Evolutionary conservation across 2,888 invertebrate species (phyloP), one percentile per base, ranked within the genome.

Genomic region (Noctua comes): DNA sequence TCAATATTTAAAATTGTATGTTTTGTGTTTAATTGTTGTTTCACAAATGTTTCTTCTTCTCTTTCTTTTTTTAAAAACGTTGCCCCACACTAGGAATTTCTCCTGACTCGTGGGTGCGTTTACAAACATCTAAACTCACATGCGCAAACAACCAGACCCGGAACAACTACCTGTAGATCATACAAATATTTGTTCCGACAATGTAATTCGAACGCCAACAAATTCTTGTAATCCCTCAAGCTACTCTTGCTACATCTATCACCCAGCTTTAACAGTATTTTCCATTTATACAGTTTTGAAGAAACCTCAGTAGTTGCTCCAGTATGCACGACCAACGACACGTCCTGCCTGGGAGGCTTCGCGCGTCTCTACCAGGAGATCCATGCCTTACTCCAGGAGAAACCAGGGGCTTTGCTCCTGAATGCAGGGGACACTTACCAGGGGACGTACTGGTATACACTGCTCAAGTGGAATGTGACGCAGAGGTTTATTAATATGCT

Each of bases 381-480:
- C 11, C 95, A 95, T 24, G 90, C 95, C 13, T 93, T 97, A 43
- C 92, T 96, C 59, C 91, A 92, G 3, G 92, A 94, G 71, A 97
- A 97, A 84, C 96, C 97, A 1, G 96, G 97, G 77, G 97, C 98
- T 0, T 92, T 99, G 6, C 97, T 98, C 54, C 92, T 99, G 77
- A 98, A 98, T 91, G 98, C 98, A 0, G 99, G 99, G 0, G 99
- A 99, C 92, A 98, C 98, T 88, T 99, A 97, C 91, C 98, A 98
- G 92, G 99, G 99, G 0, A 98, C 98, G 0, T 96, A 98, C 24
- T 99, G 98, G 98, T 98, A 98, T 92, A 98, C 97, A 46, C 88
- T 98, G 16, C 96, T 98, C 75, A 97, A 97, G 85, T 98, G 98
- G 98, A 98, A 98, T 88, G 97, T 98, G 0, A 98, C 98, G 0